Percentiles rank a stretch among this genome's conserved stretches.
Conservation (phyloP, 2,797 vertebrate species). For the Todus mexicanus region DNA sequence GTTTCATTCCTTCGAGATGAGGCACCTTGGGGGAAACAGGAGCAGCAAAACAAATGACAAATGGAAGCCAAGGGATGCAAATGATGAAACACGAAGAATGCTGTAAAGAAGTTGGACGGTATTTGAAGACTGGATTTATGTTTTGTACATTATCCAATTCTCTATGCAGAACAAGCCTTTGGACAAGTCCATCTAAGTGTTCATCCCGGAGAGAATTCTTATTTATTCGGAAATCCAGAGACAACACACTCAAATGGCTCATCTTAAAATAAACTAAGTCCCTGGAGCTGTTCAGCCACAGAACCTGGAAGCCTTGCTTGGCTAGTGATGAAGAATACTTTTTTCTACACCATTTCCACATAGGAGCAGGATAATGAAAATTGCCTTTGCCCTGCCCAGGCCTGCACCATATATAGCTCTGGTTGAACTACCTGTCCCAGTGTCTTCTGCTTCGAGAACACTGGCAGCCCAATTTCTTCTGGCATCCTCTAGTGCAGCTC, state of each 20-base stretch:
- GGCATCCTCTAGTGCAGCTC: no score
- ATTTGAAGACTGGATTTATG: neutral
- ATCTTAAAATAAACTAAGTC: neutral
- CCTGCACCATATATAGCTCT: neutral
- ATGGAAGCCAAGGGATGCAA: conserved; percentile 39
- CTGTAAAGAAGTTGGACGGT: neutral
- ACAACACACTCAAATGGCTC: neutral
- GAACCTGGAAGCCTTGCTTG: neutral
- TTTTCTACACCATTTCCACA: neutral
- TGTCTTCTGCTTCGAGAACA: neutral
- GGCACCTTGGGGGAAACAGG: conserved; percentile 18
- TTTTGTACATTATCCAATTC: neutral
- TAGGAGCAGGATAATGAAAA: neutral
- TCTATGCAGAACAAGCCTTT: neutral
- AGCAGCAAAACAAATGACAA: conserved; percentile 69
- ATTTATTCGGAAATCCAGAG: neutral
- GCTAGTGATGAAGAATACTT: neutral
- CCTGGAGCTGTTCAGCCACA: neutral
- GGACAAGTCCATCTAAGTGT: neutral
- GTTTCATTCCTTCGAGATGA: conserved; percentile 63
- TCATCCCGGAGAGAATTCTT: neutral
- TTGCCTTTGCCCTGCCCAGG: neutral
- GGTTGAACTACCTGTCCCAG: neutral
- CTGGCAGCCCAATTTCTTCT: neutral
- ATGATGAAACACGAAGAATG: conserved; percentile 38